Conservation (phyloP, 2,797 vertebrate species). For the Pantherophis alleghaniensis region DNA sequence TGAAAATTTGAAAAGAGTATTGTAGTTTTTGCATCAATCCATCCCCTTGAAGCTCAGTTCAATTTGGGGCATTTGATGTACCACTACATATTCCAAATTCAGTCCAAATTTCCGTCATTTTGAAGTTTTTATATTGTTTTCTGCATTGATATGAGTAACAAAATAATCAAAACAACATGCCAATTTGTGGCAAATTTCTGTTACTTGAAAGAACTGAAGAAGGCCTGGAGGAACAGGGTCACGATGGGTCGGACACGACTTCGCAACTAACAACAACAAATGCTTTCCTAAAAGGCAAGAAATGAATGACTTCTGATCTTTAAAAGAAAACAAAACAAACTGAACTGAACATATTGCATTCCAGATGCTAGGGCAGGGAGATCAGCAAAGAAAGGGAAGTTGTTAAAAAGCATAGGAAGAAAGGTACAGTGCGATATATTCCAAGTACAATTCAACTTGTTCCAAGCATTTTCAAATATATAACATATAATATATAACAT, state of each 20-base stretch:
- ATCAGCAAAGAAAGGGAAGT: not conserved
- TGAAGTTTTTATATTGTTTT: not conserved
- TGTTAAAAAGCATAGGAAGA: not conserved
- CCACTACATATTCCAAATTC: not conserved
- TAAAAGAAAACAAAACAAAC: not conserved
- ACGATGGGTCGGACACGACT: too few relatives aligned
- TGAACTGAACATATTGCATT: not conserved
- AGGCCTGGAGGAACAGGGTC: too few relatives aligned
- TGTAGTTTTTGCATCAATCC: not conserved
- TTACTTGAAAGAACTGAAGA: not conserved
- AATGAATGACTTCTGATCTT: constrained; percentile 5
- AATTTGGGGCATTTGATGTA: not conserved
- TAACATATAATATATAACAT: not conserved
- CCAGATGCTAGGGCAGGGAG: not conserved
- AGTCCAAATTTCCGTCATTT: not conserved
- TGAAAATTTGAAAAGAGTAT: not conserved
- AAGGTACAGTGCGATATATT: not conserved
- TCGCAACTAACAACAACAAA: too few relatives aligned
- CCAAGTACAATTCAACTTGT: not conserved
- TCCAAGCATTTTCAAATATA: not conserved
- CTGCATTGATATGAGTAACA: not conserved
- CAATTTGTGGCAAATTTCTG: not conserved
- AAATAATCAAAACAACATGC: not conserved
- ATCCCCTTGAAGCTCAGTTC: not conserved
- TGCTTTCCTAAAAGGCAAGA: not conserved